A percentile compares a stretch with the other conserved stretches of the same genome.
Conservation (phyloP, 2,888 invertebrate species). For the Epiblema foenella region DNA sequence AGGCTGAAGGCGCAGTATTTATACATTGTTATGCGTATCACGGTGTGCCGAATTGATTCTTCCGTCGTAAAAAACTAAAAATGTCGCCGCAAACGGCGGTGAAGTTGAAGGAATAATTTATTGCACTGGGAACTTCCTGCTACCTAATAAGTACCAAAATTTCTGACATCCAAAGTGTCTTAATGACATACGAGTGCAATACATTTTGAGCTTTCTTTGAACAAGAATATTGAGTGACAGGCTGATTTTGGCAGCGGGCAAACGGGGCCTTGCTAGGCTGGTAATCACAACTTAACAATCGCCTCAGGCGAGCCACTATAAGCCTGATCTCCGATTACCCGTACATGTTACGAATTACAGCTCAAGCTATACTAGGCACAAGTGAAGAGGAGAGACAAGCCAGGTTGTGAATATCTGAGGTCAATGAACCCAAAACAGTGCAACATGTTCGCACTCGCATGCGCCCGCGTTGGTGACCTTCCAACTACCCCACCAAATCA, state of each 20-base stretch:
- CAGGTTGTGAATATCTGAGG: conserved; percentile 50
- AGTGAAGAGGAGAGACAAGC: not conserved
- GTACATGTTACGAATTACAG: not conserved
- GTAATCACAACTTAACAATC: not conserved
- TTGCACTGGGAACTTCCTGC: conserved; percentile 37
- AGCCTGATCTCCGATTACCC: not conserved
- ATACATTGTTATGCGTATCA: conserved; percentile 31
- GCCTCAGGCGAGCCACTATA: conserved; percentile 1
- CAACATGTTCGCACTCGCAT: conserved; percentile 61
- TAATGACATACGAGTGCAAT: not conserved
- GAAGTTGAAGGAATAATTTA: conserved; percentile 33
- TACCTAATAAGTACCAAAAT: not conserved
- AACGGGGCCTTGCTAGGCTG: conserved; percentile 54
- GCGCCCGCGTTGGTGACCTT: conserved; percentile 57
- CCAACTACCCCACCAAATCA: conserved; percentile 50
- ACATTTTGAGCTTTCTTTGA: conserved; percentile 1
- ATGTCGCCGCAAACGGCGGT: conserved; percentile 28
- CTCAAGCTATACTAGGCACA: not conserved
- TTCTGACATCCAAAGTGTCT: not conserved
- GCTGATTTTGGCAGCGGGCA: conserved; percentile 55
- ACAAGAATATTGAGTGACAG: conserved; percentile 44
- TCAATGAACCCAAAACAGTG: conserved; percentile 63
- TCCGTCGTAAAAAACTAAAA: conserved; percentile 37
- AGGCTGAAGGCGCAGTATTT: conserved; percentile 19
- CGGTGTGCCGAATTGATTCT: conserved; percentile 30